Conservation (phyloP, 2,888 invertebrate species). For the Crematogaster levior region DNA sequence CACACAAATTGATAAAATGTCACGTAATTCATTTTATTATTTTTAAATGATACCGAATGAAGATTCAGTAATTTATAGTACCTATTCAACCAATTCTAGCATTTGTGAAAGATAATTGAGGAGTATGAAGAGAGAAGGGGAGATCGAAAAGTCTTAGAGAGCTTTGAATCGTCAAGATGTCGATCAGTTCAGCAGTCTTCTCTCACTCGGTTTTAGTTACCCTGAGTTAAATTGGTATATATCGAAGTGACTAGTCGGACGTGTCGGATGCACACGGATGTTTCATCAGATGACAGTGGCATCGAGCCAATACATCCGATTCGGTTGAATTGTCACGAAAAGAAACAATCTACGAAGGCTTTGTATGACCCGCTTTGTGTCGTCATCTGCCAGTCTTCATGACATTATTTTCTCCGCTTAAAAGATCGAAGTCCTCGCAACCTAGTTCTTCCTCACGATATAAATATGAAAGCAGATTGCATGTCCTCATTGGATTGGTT, state of each 20-base stretch:
- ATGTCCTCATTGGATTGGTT: background rate
- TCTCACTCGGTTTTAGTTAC: constrained; percentile 70
- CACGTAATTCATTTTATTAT: background rate
- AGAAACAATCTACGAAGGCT: constrained; percentile 63
- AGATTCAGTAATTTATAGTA: constrained; percentile 12
- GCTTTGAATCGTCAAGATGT: constrained; percentile 65
- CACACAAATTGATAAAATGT: background rate
- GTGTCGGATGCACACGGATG: constrained; percentile 71
- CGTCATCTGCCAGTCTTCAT: constrained; percentile 25
- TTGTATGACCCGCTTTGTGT: constrained; percentile 48
- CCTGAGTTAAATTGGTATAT: constrained; percentile 81
- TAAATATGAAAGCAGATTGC: constrained; percentile 19
- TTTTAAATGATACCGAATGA: background rate
- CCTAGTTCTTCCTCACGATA: background rate
- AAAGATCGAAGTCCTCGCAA: constrained; percentile 14
- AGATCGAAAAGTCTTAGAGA: constrained; percentile 47
- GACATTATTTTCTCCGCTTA: constrained; percentile 29
- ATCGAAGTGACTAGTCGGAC: constrained; percentile 66
- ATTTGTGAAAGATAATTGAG: background rate
- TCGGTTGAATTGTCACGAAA: constrained; percentile 64
- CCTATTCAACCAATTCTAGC: constrained; percentile 8
- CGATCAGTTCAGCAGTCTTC: constrained; percentile 58
- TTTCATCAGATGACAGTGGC: constrained; percentile 76
- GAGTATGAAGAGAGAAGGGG: constrained; percentile 41
- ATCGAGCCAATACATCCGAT: constrained; percentile 74